These are phyloP conservation scores for Intellagama lesueurii DNA, from an alignment of 2,797 vertebrate genomes.

Conservation along the genomic window DNA sequence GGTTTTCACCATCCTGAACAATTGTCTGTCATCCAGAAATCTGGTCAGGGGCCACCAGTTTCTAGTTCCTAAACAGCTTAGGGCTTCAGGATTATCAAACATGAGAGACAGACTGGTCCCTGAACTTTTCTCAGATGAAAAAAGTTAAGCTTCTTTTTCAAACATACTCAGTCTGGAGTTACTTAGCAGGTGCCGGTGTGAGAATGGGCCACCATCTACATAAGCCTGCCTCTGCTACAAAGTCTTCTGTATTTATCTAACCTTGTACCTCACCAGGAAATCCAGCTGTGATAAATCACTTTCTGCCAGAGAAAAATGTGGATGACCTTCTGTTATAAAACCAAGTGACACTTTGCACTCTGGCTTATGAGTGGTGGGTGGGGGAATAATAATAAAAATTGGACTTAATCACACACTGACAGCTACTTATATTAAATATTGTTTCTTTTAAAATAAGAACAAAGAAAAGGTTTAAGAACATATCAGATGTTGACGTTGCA, in stretches of 20 bases:
- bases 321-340: constrained; percentile 61
- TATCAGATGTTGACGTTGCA: not conserved
- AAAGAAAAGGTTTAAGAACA: constrained; percentile 28
- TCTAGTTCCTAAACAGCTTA: not conserved
- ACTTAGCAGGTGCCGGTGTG: constrained; percentile 55
- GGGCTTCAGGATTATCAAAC: not conserved
- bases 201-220: constrained; percentile 52
- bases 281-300: constrained; percentile 69
- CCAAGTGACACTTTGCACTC: constrained; percentile 39
- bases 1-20: not conserved
- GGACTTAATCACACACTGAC: constrained; percentile 54
- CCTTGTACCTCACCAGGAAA: constrained; percentile 78
- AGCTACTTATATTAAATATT: constrained; percentile 46
- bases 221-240: constrained; percentile 61
- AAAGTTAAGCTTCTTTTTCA: constrained; percentile 56
- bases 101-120: not conserved
- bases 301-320: constrained; percentile 69
- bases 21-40: not conserved
- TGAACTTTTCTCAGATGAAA: constrained; percentile 48
- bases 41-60: not conserved
- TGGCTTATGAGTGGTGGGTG: constrained; percentile 40
- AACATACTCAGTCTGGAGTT: constrained; percentile 56
- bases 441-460: constrained; percentile 57
- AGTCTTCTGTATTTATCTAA: constrained; percentile 77
- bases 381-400: constrained; percentile 54